Conservation (phyloP, 2,888 invertebrate genomes). For the Chrysomela aeneicollis region DNA sequence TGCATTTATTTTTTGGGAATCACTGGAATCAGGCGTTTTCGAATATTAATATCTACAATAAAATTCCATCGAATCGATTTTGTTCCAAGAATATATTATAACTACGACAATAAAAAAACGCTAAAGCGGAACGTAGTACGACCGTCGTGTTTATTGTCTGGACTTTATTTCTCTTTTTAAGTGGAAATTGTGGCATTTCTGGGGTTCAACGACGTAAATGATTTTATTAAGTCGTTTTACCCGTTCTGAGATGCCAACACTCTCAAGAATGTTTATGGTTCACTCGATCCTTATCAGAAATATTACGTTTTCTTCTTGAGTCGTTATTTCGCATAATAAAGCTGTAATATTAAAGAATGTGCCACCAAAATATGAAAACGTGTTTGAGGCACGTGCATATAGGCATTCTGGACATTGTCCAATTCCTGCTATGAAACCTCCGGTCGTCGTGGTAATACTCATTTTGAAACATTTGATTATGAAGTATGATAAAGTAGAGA, state of each 20-base stretch:
- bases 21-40: no score
- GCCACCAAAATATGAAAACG: conserved; percentile 26
- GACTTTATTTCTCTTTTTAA: conserved; percentile 16
- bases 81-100: no score
- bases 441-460: no score
- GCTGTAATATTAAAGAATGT: conserved; percentile 28
- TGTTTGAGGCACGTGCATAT: conserved; percentile 32
- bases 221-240: conserved; percentile 46
- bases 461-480: no score
- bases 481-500: no score
- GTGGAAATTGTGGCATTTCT: conserved; percentile 26
- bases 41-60: no score
- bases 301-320: conserved; percentile 30
- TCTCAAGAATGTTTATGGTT: conserved; percentile 24
- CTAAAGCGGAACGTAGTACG: not conserved
- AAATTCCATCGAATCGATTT: no score
- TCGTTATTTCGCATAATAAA: conserved; percentile 35
- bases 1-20: no score
- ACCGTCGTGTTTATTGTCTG: conserved; percentile 11
- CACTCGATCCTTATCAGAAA: conserved; percentile 34
- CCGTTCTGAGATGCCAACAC: conserved; percentile 38
- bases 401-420: not conserved
- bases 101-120: no score
- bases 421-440: no score
- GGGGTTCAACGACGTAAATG: conserved; percentile 43